These are phyloP conservation scores for Cossypha polioptera DNA, from an alignment of 2,797 vertebrate genomes.

Conservation along the genomic window DNA sequence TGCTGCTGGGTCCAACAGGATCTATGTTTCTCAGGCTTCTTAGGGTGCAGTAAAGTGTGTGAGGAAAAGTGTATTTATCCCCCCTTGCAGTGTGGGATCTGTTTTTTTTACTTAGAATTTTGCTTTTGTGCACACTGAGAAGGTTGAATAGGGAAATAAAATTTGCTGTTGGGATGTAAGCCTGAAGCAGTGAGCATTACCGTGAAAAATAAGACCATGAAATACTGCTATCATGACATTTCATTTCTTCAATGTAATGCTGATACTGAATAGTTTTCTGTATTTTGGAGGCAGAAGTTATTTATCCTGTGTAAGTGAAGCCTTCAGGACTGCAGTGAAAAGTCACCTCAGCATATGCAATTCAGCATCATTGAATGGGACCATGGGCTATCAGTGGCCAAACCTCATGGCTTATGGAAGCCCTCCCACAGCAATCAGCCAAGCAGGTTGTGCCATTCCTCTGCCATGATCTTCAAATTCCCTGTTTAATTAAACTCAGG, in stretches of 20 bases:
- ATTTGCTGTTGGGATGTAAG: background rate
- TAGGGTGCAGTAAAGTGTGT: background rate
- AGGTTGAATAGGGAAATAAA: background rate
- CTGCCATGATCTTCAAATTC: background rate
- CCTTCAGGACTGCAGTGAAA: background rate
- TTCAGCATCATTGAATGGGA: background rate
- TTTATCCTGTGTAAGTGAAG: background rate
- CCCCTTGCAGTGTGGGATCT: background rate
- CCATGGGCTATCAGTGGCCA: background rate
- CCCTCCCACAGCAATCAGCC: background rate
- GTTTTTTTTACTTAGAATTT: background rate
- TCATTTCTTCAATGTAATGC: background rate
- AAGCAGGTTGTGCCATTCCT: fast-evolving
- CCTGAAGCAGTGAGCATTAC: background rate
- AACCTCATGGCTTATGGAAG: background rate
- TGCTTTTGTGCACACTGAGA: background rate
- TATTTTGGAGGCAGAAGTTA: background rate
- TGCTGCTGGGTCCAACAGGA: background rate
- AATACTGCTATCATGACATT: background rate
- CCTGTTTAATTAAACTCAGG: background rate
- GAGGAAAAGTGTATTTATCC: background rate
- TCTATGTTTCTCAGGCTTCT: background rate
- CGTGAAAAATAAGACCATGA: background rate
- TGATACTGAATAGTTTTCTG: background rate
- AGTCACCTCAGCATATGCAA: background rate